These are phyloP conservation scores for Eristalis intricaria DNA, from an alignment of 2,888 invertebrate genomes.

Conservation along the genomic window DNA sequence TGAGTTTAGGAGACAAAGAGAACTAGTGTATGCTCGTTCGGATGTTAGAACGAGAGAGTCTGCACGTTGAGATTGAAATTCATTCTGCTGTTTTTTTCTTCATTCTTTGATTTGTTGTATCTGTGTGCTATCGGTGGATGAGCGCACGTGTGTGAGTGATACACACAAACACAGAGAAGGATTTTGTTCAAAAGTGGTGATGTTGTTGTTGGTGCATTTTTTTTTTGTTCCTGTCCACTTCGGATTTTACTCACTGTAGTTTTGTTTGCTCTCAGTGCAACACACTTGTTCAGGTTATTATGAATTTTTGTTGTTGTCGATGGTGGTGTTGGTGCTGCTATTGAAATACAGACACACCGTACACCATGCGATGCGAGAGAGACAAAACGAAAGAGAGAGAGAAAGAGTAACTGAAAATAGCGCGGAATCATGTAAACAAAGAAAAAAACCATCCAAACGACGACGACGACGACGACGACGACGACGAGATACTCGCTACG, in stretches of 20 bases:
- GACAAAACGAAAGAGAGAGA: slow-evolving; percentile 13
- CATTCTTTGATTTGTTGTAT: not conserved
- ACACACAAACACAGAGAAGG: slow-evolving; percentile 17
- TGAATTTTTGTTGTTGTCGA: not conserved
- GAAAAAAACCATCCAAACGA: slow-evolving; percentile 51
- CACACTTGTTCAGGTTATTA: slow-evolving; percentile 64
- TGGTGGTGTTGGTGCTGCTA: too few relatives aligned
- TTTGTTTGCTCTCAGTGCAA: slow-evolving; percentile 61
- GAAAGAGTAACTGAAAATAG: slow-evolving; percentile 55
- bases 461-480: not conserved
- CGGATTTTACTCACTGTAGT: slow-evolving; percentile 32
- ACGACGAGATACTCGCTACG: not conserved
- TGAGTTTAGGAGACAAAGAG: slow-evolving; percentile 20
- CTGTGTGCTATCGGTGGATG: not conserved
- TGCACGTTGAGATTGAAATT: slow-evolving; percentile 14
- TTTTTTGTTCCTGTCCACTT: slow-evolving; percentile 63
- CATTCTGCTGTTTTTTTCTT: not conserved
- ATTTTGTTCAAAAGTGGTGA: not conserved
- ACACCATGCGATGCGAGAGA: not conserved
- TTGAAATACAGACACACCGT: slow-evolving; percentile 13
- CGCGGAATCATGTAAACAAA: slow-evolving; percentile 72
- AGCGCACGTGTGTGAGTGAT: not conserved
- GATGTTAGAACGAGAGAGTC: slow-evolving; percentile 54
- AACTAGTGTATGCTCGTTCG: not conserved
- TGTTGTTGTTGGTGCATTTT: slow-evolving; percentile 47